A percentile compares a stretch with the other conserved stretches of the same genome.
Evolutionary conservation across 2,113 vertebrate genomes (phyloP).

Genomic region (Protobothrops flavoviridis): DNA sequence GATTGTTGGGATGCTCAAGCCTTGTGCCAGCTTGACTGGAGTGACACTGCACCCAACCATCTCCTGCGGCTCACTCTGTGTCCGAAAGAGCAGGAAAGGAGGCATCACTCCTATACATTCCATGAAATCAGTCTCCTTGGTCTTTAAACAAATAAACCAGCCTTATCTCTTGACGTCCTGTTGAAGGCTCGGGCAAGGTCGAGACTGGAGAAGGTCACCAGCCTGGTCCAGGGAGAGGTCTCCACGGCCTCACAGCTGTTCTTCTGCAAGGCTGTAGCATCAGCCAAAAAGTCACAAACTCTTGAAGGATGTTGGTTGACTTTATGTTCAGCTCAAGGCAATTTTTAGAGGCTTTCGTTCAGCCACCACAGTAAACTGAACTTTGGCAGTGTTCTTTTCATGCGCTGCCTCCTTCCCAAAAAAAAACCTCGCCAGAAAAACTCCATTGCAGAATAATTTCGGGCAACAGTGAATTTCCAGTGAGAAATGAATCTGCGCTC

Average conservation of each 20-base stretch:
- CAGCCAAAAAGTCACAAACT: no score
- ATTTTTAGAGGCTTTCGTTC: neutral
- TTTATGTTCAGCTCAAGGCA: neutral
- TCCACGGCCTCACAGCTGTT: neutral
- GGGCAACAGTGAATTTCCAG: neutral
- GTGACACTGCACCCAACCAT: fast-evolving
- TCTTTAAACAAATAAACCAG: neutral
- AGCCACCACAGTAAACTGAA: neutral
- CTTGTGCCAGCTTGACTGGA: neutral
- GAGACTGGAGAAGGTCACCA: neutral
- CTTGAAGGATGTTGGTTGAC: neutral
- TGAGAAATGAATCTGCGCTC: neutral
- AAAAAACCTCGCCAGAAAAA: neutral
- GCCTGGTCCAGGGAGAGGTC: neutral
- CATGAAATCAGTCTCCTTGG: neutral
- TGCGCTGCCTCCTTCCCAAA: neutral
- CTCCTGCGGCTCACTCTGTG: fast-evolving
- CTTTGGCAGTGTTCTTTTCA: neutral
- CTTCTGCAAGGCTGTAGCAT: neutral
- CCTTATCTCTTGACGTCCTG: neutral
- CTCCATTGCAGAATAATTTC: neutral
- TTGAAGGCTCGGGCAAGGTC: conserved; percentile 1
- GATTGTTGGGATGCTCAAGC: no score
- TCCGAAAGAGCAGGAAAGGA: neutral
- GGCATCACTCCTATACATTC: neutral